Conservation (phyloP, 2,888 invertebrate genomes). For the Piscicola geometra region DNA sequence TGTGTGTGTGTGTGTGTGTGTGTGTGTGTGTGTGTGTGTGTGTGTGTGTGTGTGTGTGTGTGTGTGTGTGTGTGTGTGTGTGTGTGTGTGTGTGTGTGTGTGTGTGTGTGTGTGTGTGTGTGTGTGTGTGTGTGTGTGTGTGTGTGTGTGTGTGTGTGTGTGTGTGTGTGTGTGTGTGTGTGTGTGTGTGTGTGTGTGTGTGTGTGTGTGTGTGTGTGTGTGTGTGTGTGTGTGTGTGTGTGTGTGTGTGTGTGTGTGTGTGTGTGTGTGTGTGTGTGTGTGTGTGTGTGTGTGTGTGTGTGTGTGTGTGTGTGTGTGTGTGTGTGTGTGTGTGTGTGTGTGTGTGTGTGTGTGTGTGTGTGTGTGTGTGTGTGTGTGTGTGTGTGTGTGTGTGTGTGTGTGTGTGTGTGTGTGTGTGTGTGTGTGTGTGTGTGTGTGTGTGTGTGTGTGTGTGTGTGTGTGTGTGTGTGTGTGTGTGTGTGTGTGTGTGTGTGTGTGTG, state of each 20-base stretch:
- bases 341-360: neutral
- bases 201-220: conserved; percentile 6
- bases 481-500: neutral
- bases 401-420: neutral
- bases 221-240: neutral
- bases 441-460: neutral
- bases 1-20: neutral
- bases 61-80: neutral
- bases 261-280: conserved; percentile 2
- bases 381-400: neutral
- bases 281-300: neutral
- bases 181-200: neutral
- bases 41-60: neutral
- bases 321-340: conserved; percentile 6
- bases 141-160: neutral
- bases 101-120: too few relatives aligned
- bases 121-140: neutral
- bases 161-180: neutral
- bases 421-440: neutral
- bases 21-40: neutral
- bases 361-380: neutral
- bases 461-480: neutral
- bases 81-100: too few relatives aligned
- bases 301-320: neutral
- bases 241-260: conserved; percentile 2